These are phyloP conservation scores for Pachycephus smyrnensis DNA, from an alignment of 2,888 invertebrate species.

Conservation along the genomic window DNA sequence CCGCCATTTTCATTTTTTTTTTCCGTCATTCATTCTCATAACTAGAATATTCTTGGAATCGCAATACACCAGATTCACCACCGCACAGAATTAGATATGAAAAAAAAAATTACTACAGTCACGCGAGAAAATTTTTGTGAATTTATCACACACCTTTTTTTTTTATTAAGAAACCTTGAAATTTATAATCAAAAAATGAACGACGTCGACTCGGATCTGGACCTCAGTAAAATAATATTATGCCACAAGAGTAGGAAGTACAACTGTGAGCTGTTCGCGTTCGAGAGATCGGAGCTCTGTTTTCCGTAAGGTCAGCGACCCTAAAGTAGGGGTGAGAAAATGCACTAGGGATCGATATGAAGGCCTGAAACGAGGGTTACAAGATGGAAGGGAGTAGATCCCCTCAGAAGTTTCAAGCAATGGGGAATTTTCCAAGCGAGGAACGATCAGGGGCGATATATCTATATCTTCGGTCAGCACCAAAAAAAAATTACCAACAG, in stretches of 20 bases:
- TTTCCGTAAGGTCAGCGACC: slow-evolving; percentile 22
- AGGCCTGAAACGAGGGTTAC: slow-evolving; percentile 8
- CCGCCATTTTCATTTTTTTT: neutral
- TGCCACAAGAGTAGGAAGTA: neutral
- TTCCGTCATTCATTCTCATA: too few relatives aligned
- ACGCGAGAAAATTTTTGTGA: neutral
- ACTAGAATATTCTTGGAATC: neutral
- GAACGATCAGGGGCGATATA: neutral
- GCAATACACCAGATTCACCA: neutral
- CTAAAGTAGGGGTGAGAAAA: slow-evolving; percentile 17
- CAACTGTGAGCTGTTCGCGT: neutral
- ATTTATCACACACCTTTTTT: neutral
- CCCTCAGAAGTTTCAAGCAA: neutral
- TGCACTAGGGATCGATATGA: slow-evolving; percentile 22
- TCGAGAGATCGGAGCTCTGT: slow-evolving; percentile 12
- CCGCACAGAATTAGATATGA: neutral
- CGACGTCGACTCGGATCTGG: neutral
- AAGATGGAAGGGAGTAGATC: neutral
- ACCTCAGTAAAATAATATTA: neutral
- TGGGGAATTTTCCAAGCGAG: neutral
- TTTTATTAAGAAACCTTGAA: neutral
- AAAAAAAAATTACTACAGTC: neutral
- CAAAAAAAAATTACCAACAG: neutral
- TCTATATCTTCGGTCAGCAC: too few relatives aligned
- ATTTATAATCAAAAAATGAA: neutral